Evolutionary conservation across 1,140 invertebrate genomes (phyloP).

Genomic region (Calliopsis andreniformis): DNA sequence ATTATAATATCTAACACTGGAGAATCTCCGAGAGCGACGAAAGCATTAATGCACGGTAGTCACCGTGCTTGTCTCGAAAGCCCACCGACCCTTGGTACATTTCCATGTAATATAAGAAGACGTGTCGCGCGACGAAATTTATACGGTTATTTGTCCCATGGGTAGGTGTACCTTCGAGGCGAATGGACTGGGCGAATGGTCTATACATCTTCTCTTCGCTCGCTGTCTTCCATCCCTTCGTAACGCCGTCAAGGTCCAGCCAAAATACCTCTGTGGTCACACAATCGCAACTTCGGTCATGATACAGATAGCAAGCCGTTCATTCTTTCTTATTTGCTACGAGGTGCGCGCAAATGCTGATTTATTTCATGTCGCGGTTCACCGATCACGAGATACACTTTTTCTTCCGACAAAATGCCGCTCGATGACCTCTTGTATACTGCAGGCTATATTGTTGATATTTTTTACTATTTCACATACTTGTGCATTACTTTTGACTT

Average conservation of each 20-base stretch:
- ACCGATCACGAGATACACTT: constrained; percentile 29
- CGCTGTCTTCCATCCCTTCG: background rate
- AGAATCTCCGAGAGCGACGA: too few species aligned
- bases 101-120: constrained; percentile 43
- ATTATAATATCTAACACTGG: too few species aligned
- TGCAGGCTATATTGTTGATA: too few species aligned
- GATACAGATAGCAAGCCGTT: constrained; percentile 49
- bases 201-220: constrained; percentile 52
- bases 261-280: background rate
- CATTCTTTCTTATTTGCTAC: constrained; percentile 55
- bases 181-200: constrained; percentile 41
- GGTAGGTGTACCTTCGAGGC: constrained; percentile 32
- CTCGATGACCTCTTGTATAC: background rate
- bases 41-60: constrained; percentile 6
- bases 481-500: too few species aligned
- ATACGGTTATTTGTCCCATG: constrained; percentile 61
- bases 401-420: constrained; percentile 13
- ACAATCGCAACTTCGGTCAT: background rate
- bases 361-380: constrained; percentile 45
- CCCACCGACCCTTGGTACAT: background rate
- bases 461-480: too few species aligned
- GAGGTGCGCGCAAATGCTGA: constrained; percentile 45
- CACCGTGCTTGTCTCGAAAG: background rate
- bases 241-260: constrained; percentile 17
- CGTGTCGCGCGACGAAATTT: constrained; percentile 42